Conservation (phyloP, 1,140 invertebrate species). For the Ips nitidus region DNA sequence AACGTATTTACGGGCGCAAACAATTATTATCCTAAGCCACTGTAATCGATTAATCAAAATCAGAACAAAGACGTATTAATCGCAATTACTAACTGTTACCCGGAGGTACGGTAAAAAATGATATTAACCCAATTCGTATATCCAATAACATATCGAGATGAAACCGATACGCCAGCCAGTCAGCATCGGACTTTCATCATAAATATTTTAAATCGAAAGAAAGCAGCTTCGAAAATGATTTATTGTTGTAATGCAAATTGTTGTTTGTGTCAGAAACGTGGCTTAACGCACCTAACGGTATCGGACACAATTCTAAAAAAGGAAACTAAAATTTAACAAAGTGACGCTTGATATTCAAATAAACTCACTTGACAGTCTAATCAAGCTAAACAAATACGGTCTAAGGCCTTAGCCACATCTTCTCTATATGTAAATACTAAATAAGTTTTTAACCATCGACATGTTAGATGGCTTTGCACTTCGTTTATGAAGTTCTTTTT, state of each 20-base stretch:
- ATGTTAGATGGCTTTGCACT: too few species aligned
- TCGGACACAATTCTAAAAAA: constrained; percentile 6
- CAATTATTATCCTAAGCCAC: neutral
- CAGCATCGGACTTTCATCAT: constrained; percentile 15
- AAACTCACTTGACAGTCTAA: constrained; percentile 9
- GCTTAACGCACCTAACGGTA: constrained; percentile 3
- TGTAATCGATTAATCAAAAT: constrained; percentile 11
- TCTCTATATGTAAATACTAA: too few species aligned
- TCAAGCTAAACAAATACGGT: neutral
- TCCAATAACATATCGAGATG: neutral
- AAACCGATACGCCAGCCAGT: constrained; percentile 3
- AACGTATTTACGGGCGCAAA: neutral
- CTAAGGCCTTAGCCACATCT: too few species aligned
- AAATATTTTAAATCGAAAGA: constrained; percentile 26
- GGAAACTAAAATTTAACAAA: constrained; percentile 16
- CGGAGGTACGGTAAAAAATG: neutral
- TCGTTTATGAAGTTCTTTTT: too few species aligned
- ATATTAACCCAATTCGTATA: constrained; percentile 14
- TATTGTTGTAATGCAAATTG: constrained; percentile 25
- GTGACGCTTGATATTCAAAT: constrained; percentile 23
- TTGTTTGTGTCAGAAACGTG: neutral
- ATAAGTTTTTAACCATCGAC: too few species aligned
- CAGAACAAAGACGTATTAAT: constrained; percentile 4
- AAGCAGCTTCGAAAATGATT: constrained; percentile 18
- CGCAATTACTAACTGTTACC: constrained; percentile 5